Conservation (phyloP, 2,888 invertebrate genomes). For the Venustoraphidia nigricollis region DNA sequence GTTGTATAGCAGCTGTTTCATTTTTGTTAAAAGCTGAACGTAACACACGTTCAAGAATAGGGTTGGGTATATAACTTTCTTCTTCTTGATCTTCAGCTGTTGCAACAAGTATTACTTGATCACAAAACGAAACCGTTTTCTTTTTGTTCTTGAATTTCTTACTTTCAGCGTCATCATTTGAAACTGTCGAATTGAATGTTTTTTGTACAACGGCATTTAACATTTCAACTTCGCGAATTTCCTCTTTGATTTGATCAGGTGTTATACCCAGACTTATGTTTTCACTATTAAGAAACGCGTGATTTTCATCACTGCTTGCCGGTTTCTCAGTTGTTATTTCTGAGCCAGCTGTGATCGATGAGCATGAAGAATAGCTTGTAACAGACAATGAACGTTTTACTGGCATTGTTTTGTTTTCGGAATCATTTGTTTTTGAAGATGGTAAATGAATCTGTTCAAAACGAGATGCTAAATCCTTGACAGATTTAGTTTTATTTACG, state of each 20-base stretch:
- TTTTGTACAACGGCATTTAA: conserved; percentile 36
- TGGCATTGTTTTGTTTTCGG: conserved; percentile 9
- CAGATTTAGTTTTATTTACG: conserved; percentile 31
- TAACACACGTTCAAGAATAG: conserved; percentile 71
- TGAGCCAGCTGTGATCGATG: conserved; percentile 12
- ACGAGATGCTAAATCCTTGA: conserved; percentile 66
- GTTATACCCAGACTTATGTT: conserved; percentile 18
- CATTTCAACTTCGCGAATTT: conserved; percentile 38
- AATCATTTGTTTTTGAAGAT: conserved; percentile 16
- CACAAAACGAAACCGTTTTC: conserved; percentile 90
- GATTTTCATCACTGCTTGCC: conserved; percentile 11
- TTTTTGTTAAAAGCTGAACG: conserved; percentile 67
- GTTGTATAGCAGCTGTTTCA: conserved; percentile 36
- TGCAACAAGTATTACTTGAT: conserved; percentile 83
- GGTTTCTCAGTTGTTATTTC: conserved; percentile 7
- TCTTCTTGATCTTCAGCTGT: conserved; percentile 87
- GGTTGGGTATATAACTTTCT: conserved; percentile 81
- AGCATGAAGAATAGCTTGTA: conserved; percentile 11
- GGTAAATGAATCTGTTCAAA: conserved; percentile 46
- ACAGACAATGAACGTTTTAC: conserved; percentile 15
- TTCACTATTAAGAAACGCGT: conserved; percentile 1
- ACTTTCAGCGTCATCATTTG: conserved; percentile 34
- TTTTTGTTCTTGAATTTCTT: conserved; percentile 51
- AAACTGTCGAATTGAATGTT: conserved; percentile 26
- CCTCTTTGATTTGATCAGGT: conserved; percentile 36